A percentile compares a stretch with the other conserved stretches of the same genome.
These are phyloP conservation scores for Cynopterus sphinx DNA, from an alignment of 2,797 vertebrate genomes.

Conservation along the genomic window DNA sequence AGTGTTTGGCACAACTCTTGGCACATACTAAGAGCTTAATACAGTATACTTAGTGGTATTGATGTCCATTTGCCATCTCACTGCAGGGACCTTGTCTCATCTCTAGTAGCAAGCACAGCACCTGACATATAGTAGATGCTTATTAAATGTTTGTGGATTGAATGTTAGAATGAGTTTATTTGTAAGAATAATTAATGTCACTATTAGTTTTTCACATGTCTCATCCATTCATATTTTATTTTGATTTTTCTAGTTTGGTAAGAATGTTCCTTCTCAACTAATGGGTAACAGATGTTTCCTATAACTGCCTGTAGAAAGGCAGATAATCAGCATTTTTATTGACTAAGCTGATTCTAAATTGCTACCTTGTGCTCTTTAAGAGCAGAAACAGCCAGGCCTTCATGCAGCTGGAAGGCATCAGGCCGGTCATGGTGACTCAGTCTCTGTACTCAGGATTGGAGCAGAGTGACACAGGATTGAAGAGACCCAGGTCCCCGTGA, in stretches of 20 bases:
- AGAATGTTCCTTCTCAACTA: neutral
- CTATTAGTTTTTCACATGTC: neutral
- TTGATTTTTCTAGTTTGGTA: neutral
- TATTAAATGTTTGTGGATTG: neutral
- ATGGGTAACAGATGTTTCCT: slow-evolving; percentile 37
- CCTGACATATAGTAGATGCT: neutral
- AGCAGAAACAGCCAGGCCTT: neutral
- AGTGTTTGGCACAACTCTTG: neutral
- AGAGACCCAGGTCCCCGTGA: neutral
- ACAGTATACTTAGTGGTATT: no score
- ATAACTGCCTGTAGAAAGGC: slow-evolving; percentile 26
- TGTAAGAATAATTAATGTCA: neutral
- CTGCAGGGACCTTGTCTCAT: neutral
- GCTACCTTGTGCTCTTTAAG: slow-evolving; percentile 11
- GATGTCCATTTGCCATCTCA: accelerated
- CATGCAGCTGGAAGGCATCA: slow-evolving; percentile 40
- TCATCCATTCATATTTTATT: neutral
- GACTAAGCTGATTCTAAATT: slow-evolving; percentile 26
- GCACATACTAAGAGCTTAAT: neutral
- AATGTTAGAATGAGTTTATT: neutral
- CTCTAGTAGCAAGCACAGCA: neutral
- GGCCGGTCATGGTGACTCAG: neutral
- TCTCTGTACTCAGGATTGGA: neutral
- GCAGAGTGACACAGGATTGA: neutral
- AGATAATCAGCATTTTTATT: slow-evolving; percentile 32